A percentile compares a stretch with the other conserved stretches of the same genome.
These are phyloP conservation scores for Struthio camelus DNA, from an alignment of 2,113 vertebrate species.

Conservation along the genomic window DNA sequence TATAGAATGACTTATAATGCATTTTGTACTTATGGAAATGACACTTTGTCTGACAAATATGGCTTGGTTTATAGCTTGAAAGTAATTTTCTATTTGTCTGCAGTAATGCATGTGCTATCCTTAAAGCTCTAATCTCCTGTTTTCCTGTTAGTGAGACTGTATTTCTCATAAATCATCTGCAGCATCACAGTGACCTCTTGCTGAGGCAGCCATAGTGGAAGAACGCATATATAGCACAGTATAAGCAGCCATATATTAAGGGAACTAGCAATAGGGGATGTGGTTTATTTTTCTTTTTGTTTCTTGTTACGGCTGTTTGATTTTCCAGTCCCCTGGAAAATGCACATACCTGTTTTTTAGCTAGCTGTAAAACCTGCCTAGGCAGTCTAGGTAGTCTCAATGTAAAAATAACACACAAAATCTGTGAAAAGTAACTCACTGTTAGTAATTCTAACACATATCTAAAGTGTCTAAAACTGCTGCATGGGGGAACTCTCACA, in stretches of 20 bases:
- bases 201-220: not conserved
- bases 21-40: not conserved
- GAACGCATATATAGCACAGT: not conserved
- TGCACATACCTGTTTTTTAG: not conserved
- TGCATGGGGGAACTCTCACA: not conserved
- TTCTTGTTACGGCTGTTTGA: not conserved
- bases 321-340: not conserved
- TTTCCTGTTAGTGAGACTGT: not conserved
- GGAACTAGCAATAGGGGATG: not conserved
- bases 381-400: not conserved
- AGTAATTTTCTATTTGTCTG: conserved; percentile 3
- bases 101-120: not conserved
- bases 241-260: not conserved
- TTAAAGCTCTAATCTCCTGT: not conserved
- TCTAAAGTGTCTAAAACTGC: not conserved
- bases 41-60: not conserved
- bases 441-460: not conserved
- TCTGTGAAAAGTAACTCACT: not conserved
- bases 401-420: not conserved
- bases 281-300: not conserved
- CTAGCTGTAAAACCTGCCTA: not conserved
- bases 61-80: not conserved
- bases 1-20: not conserved
- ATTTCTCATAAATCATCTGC: not conserved
- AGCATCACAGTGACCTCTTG: not conserved